Percentiles rank a stretch among this genome's conserved stretches.
Evolutionary conservation across 2,797 vertebrate genomes (phyloP).

Genomic region (Myioborus melanocephalus): DNA sequence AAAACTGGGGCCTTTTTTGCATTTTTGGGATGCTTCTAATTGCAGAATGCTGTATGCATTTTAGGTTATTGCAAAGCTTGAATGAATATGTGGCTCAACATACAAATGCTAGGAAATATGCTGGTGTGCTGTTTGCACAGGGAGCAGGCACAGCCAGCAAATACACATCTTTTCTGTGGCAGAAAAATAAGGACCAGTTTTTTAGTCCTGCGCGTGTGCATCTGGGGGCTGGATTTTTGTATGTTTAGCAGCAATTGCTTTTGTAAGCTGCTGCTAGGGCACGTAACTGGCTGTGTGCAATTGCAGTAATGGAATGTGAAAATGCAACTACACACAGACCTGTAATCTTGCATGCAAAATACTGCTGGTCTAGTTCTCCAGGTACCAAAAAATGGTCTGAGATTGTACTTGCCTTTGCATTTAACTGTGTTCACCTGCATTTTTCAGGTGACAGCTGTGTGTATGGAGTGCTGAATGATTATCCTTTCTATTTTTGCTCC

Average conservation of each 20-base stretch:
- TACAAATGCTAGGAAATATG: neutral
- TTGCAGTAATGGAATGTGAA: slow-evolving; percentile 62
- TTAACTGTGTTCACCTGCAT: neutral
- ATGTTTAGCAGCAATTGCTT: slow-evolving; percentile 57
- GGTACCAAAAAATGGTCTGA: slow-evolving; percentile 54
- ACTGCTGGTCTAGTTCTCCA: slow-evolving; percentile 27
- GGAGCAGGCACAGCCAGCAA: slow-evolving; percentile 1
- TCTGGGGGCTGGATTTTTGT: slow-evolving; percentile 49
- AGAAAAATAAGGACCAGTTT: slow-evolving; percentile 53
- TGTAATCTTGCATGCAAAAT: slow-evolving; percentile 61
- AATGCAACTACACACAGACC: slow-evolving; percentile 40
- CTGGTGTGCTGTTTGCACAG: slow-evolving; percentile 25
- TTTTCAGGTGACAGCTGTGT: slow-evolving; percentile 35
- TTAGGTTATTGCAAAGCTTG: slow-evolving; percentile 29
- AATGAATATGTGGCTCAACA: slow-evolving; percentile 31
- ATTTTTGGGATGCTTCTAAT: slow-evolving; percentile 44
- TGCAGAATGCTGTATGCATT: slow-evolving; percentile 19
- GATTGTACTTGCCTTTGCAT: neutral
- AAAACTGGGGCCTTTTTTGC: slow-evolving; percentile 20
- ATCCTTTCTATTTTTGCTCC: slow-evolving; percentile 17
- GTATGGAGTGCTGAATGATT: neutral
- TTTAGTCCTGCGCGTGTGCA: slow-evolving; percentile 7
- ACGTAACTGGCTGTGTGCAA: slow-evolving; percentile 51
- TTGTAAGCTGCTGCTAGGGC: slow-evolving; percentile 60
- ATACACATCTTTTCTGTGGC: slow-evolving; percentile 14